phyloP scores from a whole-genome alignment of 2,797 vertebrate species.

The Podargus strigoides region DNA sequence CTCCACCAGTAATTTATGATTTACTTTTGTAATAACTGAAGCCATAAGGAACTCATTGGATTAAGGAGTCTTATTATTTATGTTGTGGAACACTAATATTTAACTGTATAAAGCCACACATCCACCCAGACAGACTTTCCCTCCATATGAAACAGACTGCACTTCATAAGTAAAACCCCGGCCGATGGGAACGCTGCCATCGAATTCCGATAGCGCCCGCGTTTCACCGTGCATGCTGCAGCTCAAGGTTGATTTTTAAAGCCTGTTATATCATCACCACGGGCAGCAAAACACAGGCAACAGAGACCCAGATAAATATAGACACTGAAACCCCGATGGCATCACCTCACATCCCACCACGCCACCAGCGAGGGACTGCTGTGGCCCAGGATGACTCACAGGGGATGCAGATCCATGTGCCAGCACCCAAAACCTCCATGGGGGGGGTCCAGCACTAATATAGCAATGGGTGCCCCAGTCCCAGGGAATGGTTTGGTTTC shows the following conservation, averaged over 20 bases:
- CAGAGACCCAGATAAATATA: not conserved
- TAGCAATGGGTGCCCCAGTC: not conserved
- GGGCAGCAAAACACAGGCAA: not conserved
- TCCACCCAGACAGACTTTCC: not conserved
- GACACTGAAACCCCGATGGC: not conserved
- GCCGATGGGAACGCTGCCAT: not conserved
- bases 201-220: not conserved
- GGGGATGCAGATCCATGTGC: not conserved
- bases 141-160: not conserved
- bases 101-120: not conserved
- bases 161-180: not conserved
- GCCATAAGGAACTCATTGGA: slow-evolving; percentile 18
- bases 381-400: not conserved
- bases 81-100: not conserved
- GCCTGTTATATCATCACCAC: not conserved
- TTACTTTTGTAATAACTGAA: not conserved
- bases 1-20: not conserved
- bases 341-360: not conserved
- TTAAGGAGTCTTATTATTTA: slow-evolving; percentile 4
- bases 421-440: not conserved
- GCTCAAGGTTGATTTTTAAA: slow-evolving; percentile 42
- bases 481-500: not conserved
- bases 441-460: not conserved
- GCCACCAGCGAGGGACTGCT: not conserved
- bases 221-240: accelerated